Evolutionary conservation across 2,113 vertebrate species (phyloP).

Genomic region (Chaetorhynchus papuensis): DNA sequence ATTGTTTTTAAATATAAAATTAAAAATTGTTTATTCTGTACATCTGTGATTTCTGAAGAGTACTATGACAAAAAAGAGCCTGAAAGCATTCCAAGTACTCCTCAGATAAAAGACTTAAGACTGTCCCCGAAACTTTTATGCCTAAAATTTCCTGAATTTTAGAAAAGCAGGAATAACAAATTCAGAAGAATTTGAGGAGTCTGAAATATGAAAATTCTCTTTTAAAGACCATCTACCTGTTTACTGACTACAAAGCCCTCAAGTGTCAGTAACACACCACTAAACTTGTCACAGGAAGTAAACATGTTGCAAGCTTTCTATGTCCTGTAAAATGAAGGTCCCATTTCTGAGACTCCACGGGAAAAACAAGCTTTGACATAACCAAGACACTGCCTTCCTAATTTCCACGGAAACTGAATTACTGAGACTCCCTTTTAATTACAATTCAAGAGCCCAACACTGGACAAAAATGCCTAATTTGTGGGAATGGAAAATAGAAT

Average conservation of each 20-base stretch:
- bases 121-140: accelerated
- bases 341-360: background rate
- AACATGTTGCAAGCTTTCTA: background rate
- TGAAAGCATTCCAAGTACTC: background rate
- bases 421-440: background rate
- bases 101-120: background rate
- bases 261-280: background rate
- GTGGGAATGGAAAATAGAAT: background rate
- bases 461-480: background rate
- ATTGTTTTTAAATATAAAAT: background rate
- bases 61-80: background rate
- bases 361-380: background rate
- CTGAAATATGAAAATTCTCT: background rate
- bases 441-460: background rate
- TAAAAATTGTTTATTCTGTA: background rate
- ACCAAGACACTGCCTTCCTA: background rate
- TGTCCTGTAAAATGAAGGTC: background rate
- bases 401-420: background rate
- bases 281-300: background rate
- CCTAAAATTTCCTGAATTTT: background rate
- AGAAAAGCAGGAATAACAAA: background rate
- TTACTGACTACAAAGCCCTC: background rate
- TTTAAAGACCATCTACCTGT: background rate
- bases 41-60: background rate
- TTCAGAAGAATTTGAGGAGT: background rate